These are phyloP conservation scores for Brachypteracias leptosomus DNA, from an alignment of 2,113 vertebrate genomes.

Conservation along the genomic window DNA sequence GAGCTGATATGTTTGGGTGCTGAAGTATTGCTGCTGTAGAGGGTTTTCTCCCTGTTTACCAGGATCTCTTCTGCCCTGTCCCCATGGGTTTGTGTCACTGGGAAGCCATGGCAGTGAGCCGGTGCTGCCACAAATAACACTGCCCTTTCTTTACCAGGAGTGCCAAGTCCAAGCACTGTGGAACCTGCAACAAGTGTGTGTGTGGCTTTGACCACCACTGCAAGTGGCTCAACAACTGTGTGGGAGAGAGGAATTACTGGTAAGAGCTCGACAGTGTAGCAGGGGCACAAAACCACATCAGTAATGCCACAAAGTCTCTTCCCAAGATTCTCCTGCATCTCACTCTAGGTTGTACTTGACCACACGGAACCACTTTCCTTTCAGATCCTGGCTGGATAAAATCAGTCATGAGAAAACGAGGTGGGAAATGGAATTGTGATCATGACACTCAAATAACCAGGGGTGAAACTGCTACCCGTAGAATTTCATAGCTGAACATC, in stretches of 20 bases:
- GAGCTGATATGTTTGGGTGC: neutral
- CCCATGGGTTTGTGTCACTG: neutral
- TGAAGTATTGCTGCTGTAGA: neutral
- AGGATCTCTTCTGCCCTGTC: neutral
- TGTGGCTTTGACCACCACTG: constrained; percentile 97
- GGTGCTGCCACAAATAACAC: neutral
- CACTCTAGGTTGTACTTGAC: neutral
- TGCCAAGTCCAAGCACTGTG: constrained; percentile 94
- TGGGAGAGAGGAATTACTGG: constrained; percentile 96
- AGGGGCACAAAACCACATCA: neutral
- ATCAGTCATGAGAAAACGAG: neutral
- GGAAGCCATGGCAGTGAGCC: neutral
- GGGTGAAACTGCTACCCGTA: neutral
- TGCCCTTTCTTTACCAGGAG: constrained; percentile 76
- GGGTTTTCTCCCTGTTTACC: neutral
- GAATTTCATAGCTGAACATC: neutral
- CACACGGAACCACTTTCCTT: neutral
- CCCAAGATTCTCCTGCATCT: neutral
- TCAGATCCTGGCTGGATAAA: neutral
- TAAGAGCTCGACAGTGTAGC: constrained; percentile 31
- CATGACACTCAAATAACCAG: neutral
- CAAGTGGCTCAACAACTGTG: constrained; percentile 98
- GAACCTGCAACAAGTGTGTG: constrained; percentile 95
- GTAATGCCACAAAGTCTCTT: neutral
- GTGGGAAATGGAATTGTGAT: neutral